Evolutionary conservation across 2,888 invertebrate genomes (phyloP).

Genomic region (Timema podura): DNA sequence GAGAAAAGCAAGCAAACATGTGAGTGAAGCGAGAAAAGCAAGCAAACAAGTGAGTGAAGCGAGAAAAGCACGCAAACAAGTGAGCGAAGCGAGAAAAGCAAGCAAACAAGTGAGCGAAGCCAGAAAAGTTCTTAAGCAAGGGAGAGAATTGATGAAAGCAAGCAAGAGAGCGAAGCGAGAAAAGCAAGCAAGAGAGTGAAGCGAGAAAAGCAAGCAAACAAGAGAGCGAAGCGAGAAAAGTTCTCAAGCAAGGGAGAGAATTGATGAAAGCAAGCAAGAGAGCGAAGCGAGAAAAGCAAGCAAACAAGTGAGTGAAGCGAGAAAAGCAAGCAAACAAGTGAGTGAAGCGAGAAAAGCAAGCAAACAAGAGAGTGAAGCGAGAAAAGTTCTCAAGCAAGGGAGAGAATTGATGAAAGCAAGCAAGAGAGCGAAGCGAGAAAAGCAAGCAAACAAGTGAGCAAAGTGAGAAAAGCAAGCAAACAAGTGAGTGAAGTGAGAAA

Average conservation of each 20-base stretch:
- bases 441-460: too few species aligned
- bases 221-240: neutral
- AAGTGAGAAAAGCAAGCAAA: too few species aligned
- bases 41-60: neutral
- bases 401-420: neutral
- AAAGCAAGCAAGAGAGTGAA: too few species aligned
- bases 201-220: neutral
- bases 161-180: too few species aligned
- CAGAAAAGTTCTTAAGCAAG: too few species aligned
- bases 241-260: neutral
- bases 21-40: neutral
- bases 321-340: neutral
- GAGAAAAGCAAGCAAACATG: neutral
- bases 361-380: neutral
- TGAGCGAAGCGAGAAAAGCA: too few species aligned
- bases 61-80: too few species aligned
- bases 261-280: neutral
- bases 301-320: neutral
- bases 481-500: too few species aligned
- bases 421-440: too few species aligned
- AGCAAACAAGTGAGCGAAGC: too few species aligned
- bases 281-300: neutral
- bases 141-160: too few species aligned
- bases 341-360: neutral
- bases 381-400: too few species aligned